Evolutionary conservation across 2,113 vertebrate genomes (phyloP), one percentile per base, ranked within the genome.

Genomic region (Channa maculata): DNA sequence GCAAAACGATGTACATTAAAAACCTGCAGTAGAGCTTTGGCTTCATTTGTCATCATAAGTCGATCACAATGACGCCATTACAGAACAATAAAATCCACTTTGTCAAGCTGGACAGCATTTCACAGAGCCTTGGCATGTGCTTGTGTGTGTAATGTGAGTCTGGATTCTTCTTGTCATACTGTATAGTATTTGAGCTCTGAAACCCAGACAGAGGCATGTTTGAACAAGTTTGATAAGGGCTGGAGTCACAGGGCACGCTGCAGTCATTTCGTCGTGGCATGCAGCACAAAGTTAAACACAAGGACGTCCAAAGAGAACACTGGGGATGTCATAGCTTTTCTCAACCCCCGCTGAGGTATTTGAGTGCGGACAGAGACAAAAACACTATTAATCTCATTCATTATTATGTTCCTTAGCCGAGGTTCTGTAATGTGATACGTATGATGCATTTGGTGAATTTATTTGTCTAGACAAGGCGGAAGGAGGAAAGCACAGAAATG

Each of bases 161-260:
- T 71, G 77, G 75, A 87, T 86, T 84, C 75, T 72, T 66, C 54
- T 61, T 80, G 65, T 65, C 45, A 34, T 67, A 63, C 53, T 67
- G 64, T 82, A 33, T 83, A 57, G 77, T 44, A 45, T 54, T 51
- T 77, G 70, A 76, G 77, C 74, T 71, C 53, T 71, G 58, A 71
- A 65, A 63, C 38, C 54, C 77, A 89, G 84, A 87, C 79, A 49
- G 62, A 64, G 87, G 73, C 88, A 0, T 82, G 91, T 77, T 86
- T 67, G 48, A 73, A 76, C 90, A 81, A 3, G 90, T 88, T 60
- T 82, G 88, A 86, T 91, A 76, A 82, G 75, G 77, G 43, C 71
- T 79, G 46, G 34, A 80, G 86, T 85, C 69, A 41, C 70, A 61
- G 89, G 86, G 86, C 83, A 86, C 79, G 65, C 76, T 53, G 44